Conservation (phyloP, 2,797 vertebrate genomes). For the Stomatorhinus walkeri region DNA sequence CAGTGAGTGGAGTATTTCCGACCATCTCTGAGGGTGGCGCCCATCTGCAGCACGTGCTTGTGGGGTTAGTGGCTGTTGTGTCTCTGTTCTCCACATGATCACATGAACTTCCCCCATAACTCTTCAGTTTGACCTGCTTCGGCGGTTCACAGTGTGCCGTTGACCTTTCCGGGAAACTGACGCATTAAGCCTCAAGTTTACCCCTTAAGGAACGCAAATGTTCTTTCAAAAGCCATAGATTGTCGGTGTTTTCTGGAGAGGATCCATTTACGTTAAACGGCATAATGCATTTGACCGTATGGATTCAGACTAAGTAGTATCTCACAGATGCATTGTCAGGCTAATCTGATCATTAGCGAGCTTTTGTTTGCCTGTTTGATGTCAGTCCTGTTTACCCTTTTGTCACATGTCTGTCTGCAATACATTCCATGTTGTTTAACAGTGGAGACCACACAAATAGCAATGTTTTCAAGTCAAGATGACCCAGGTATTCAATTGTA, state of each 20-base stretch:
- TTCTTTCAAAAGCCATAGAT: neutral
- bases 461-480: neutral
- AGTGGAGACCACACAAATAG: neutral
- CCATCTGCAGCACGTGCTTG: neutral
- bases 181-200: neutral
- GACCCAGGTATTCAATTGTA: neutral
- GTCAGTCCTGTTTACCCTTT: neutral
- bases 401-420: neutral
- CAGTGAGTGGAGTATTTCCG: neutral
- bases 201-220: neutral
- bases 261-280: neutral
- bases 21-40: neutral
- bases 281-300: neutral
- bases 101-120: constrained; percentile 38
- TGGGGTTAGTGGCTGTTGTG: constrained; percentile 20
- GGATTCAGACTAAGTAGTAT: neutral
- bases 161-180: neutral
- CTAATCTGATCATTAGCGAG: neutral
- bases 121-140: constrained; percentile 40
- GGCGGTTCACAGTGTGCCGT: neutral
- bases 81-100: constrained; percentile 31
- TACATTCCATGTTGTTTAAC: neutral
- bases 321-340: neutral
- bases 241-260: neutral
- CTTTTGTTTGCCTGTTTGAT: neutral